Percentiles rank a stretch among this genome's conserved stretches.
phyloP scores from a whole-genome alignment of 2,797 vertebrate genomes.

The Bradypodion pumilum region DNA sequence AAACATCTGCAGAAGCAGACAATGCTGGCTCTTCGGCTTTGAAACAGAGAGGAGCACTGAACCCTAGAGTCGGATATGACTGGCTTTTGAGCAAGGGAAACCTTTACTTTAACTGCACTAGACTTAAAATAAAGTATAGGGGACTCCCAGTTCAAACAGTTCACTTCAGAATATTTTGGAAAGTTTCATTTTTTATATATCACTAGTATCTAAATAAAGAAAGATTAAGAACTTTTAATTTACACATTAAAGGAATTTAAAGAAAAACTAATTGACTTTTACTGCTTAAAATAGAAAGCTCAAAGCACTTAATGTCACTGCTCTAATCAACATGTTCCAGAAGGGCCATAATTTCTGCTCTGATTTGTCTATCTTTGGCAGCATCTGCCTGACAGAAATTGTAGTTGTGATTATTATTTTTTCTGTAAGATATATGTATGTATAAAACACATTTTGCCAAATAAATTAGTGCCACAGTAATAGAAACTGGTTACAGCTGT shows the following conservation, averaged over 20 bases:
- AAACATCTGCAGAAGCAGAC: no score
- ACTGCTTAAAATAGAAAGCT: constrained; percentile 33
- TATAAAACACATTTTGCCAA: constrained; percentile 11
- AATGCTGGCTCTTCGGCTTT: no score
- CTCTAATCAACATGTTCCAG: constrained; percentile 6
- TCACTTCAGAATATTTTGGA: background rate
- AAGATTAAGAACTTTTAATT: constrained; percentile 27
- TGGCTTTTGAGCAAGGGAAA: no score
- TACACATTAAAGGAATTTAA: constrained; percentile 31
- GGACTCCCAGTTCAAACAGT: background rate
- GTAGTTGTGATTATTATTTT: background rate
- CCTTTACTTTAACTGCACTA: background rate
- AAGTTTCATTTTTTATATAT: background rate
- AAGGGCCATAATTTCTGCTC: background rate
- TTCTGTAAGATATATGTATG: background rate
- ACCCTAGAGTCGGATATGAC: no score
- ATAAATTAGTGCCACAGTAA: background rate
- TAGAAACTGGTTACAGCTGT: background rate
- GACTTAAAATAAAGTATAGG: background rate
- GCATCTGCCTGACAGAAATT: constrained; percentile 11
- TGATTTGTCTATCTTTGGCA: constrained; percentile 14
- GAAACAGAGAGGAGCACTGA: no score
- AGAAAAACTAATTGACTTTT: background rate
- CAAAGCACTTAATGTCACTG: constrained; percentile 19
- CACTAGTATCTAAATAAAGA: constrained; percentile 7